These are phyloP conservation scores for Anguilla anguilla DNA, from an alignment of 2,797 vertebrate species.

Conservation along the genomic window DNA sequence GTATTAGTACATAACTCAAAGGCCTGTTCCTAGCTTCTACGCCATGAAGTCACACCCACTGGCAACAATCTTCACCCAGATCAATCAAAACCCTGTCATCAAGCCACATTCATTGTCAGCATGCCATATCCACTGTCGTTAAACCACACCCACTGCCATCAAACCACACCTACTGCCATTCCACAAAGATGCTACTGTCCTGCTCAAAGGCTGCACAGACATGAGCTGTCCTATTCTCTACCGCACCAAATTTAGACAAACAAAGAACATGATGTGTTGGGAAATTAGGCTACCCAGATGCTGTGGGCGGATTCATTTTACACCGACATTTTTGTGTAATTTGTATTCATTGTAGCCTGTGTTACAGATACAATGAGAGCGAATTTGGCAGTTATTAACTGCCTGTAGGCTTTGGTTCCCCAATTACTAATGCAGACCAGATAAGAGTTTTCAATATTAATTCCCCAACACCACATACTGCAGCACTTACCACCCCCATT, in stretches of 20 bases:
- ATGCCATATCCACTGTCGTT: neutral
- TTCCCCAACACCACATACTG: neutral
- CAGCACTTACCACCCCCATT: neutral
- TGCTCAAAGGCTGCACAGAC: neutral
- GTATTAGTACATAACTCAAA: neutral
- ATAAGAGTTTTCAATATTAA: neutral
- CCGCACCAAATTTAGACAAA: neutral
- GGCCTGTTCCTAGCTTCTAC: neutral
- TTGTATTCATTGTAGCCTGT: neutral
- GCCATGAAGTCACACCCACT: neutral
- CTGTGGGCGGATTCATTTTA: neutral
- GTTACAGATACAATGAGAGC: neutral
- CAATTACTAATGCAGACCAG: neutral
- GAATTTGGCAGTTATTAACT: neutral
- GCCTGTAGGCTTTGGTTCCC: slow-evolving; percentile 4
- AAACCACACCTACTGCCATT: neutral
- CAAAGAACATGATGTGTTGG: neutral
- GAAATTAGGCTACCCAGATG: neutral
- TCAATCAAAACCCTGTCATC: neutral
- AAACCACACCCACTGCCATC: neutral
- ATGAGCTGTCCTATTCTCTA: neutral
- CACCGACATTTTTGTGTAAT: neutral
- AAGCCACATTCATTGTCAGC: neutral
- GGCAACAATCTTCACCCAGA: neutral
- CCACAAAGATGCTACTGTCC: neutral